Conservation (phyloP, 2,888 invertebrate genomes). For the Unio pictorum region DNA sequence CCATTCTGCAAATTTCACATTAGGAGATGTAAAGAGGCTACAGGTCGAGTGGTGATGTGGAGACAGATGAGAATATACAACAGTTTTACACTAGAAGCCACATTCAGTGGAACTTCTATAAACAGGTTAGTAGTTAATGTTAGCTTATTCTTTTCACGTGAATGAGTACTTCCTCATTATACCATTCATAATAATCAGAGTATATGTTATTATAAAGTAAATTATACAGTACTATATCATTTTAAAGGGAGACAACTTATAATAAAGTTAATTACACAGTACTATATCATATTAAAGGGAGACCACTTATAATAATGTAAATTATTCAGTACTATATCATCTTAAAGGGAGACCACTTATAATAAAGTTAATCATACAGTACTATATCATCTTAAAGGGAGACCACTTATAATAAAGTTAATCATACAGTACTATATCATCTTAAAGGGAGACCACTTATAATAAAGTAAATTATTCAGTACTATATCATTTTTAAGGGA, state of each 20-base stretch:
- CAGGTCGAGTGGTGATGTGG: conserved; percentile 71
- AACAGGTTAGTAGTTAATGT: conserved; percentile 53
- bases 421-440: too few relatives aligned
- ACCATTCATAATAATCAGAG: neutral
- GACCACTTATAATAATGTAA: neutral
- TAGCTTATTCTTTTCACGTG: neutral
- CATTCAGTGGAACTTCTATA: conserved; percentile 69
- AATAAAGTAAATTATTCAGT: too few relatives aligned
- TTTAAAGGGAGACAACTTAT: too few relatives aligned
- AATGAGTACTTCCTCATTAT: neutral
- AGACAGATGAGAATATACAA: conserved; percentile 67
- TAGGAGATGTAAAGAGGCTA: conserved; percentile 68
- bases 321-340: too few relatives aligned
- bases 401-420: too few relatives aligned
- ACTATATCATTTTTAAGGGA: too few relatives aligned
- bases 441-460: too few relatives aligned
- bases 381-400: too few relatives aligned
- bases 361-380: too few relatives aligned
- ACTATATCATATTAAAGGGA: too few relatives aligned
- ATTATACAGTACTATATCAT: too few relatives aligned
- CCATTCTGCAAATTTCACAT: conserved; percentile 69
- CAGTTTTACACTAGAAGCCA: conserved; percentile 71
- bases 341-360: neutral
- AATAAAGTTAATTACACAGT: too few relatives aligned
- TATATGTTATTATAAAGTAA: neutral